Base-by-base conservation (phyloP, 2,888 invertebrate species). In the Abrostola triplasia region DNA sequence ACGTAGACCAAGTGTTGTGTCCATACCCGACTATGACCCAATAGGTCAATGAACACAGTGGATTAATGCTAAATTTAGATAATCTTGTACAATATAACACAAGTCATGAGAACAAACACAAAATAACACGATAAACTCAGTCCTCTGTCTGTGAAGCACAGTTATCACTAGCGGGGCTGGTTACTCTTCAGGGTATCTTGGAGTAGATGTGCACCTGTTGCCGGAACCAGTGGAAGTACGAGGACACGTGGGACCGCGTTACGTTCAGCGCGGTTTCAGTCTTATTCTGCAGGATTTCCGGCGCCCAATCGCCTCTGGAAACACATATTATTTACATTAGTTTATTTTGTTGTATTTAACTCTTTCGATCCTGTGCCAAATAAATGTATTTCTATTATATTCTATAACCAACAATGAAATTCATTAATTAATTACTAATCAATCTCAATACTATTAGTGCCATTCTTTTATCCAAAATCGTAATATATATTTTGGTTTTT, bases 181-280 rank as follows among this genome's bases (percentile, higher is more conserved):
- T 41, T 51, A 58, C 80, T 64, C 78, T 91, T 96, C 96, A 96
- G 84, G 96, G 96, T 89, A 96, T 96, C 91, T 96, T 96, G 9
- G 96, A 96, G 84, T 97, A 95, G 40, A 96, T 94, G 88, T 97
- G 96, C 42, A 97, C 96, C 95, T 98, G 97, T 91, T 98, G 95
- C 88, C 97, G 96, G 77, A 97, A 95, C 96, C 97, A 97, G 83
- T 96, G 95, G 85, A 96, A 97, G 82, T 96, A 97, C 73, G 96
- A 95, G 8, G 95, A 92, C 59, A 97, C 96, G 67, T 96, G 96
- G 75, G 94, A 90, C 78, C 96, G 95, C 12, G 97, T 97, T 64
- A 96, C 95, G 79, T 97, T 96, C 11, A 97, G 92, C 0, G 96
- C 96, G 49, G 95, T 90, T 66, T 95, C 89, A 0, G 96, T 96